Percentiles rank a stretch among this genome's conserved stretches.
These are phyloP conservation scores for Panthera uncia DNA, from an alignment of 2,113 vertebrate genomes.

Conservation along the genomic window DNA sequence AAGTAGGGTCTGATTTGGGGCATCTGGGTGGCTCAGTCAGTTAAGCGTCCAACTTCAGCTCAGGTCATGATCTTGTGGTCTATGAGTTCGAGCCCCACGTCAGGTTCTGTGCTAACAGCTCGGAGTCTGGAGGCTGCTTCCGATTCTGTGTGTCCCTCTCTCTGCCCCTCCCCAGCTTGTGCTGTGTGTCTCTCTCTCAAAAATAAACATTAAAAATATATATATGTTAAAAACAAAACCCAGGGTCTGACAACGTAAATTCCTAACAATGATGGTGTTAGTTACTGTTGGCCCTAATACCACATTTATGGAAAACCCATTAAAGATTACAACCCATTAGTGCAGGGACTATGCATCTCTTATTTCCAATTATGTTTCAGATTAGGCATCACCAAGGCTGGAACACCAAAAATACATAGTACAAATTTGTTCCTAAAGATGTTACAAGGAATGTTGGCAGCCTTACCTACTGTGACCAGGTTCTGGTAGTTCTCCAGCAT, in stretches of 20 bases:
- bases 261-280: not conserved
- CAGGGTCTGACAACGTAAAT: not conserved
- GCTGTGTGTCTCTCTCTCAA: too few species aligned
- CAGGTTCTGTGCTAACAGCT: too few species aligned
- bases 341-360: not conserved
- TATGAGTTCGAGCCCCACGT: too few species aligned
- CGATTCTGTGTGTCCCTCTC: too few species aligned
- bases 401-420: not conserved
- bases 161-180: too few species aligned
- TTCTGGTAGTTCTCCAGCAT: conserved; percentile 53
- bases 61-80: too few species aligned
- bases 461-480: not conserved
- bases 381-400: not conserved
- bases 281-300: not conserved
- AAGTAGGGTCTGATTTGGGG: not conserved
- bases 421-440: too few species aligned
- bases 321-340: not conserved
- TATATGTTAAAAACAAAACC: too few species aligned
- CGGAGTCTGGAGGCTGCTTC: too few species aligned
- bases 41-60: too few species aligned
- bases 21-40: too few species aligned
- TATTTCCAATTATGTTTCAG: not conserved
- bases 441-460: not conserved
- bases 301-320: not conserved
- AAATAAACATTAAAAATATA: too few species aligned